These are phyloP conservation scores for Chitala chitala DNA, from an alignment of 2,113 vertebrate genomes.

Conservation along the genomic window DNA sequence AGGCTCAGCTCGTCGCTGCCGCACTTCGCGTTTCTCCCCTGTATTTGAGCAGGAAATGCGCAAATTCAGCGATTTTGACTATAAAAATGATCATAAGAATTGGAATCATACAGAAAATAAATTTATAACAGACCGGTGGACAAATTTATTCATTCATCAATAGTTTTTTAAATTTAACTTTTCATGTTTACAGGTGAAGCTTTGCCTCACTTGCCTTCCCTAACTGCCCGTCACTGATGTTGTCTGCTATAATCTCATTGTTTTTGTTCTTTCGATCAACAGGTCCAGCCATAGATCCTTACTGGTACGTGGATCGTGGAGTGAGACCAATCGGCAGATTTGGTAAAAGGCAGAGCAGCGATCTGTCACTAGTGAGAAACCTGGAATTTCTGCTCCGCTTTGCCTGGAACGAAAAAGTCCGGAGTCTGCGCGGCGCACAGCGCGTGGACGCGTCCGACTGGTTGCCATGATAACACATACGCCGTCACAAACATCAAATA, in stretches of 20 bases:
- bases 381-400: constrained; percentile 60
- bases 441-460: constrained; percentile 48
- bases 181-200: neutral
- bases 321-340: constrained; percentile 83
- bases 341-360: constrained; percentile 73
- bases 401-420: constrained; percentile 59
- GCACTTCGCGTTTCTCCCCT: too few relatives aligned
- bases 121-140: too few relatives aligned
- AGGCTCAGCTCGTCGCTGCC: too few relatives aligned
- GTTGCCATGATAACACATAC: constrained; percentile 51
- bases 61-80: too few relatives aligned
- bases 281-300: constrained; percentile 86
- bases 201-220: neutral
- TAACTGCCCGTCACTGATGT: neutral
- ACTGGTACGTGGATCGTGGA: constrained; percentile 82
- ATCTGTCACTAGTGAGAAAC: constrained; percentile 49
- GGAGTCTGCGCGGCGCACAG: constrained; percentile 33
- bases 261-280: constrained; percentile 28
- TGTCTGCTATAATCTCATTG: neutral
- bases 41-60: too few relatives aligned
- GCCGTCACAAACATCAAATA: neutral
- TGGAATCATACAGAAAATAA: too few relatives aligned
- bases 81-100: too few relatives aligned
- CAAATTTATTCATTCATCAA: too few relatives aligned
- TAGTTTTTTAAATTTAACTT: too few relatives aligned